Conservation (phyloP, 2,797 vertebrate species). For the Acipenser transmontanus region DNA sequence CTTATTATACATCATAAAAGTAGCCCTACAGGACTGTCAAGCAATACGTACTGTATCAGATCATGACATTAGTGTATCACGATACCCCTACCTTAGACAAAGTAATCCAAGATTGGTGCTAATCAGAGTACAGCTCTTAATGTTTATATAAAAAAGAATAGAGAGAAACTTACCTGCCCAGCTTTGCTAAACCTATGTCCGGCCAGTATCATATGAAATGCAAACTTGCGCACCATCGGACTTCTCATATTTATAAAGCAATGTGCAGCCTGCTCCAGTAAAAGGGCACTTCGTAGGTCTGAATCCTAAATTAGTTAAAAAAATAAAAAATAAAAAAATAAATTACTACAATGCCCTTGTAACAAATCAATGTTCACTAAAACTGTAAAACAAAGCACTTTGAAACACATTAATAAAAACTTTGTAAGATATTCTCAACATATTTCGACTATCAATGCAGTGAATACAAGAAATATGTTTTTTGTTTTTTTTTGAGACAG, state of each 20-base stretch:
- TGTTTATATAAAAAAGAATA: constrained; percentile 1
- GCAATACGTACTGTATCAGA: no score
- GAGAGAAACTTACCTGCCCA: constrained; percentile 71
- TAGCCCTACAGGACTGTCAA: no score
- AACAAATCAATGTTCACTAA: neutral
- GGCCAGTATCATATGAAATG: constrained; percentile 96
- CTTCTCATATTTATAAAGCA: constrained; percentile 96
- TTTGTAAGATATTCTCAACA: no score
- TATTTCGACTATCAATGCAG: no score
- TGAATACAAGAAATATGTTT: no score
- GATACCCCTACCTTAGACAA: no score
- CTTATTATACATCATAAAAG: no score
- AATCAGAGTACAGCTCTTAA: no score
- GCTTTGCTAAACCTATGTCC: constrained; percentile 97
- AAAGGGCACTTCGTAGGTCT: constrained; percentile 88
- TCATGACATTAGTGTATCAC: no score
- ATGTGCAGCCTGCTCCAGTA: constrained; percentile 92
- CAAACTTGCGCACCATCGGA: constrained; percentile 96
- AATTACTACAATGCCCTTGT: constrained; percentile 10
- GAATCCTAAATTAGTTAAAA: constrained; percentile 65
- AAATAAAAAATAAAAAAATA: constrained; percentile 14
- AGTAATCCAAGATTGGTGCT: no score
- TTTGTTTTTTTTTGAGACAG: no score
- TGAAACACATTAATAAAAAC: neutral
- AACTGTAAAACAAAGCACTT: neutral